These are phyloP conservation scores for Acropora yongei DNA, from an alignment of 64 coral and sea anemone genomes.

Conservation along the genomic window DNA sequence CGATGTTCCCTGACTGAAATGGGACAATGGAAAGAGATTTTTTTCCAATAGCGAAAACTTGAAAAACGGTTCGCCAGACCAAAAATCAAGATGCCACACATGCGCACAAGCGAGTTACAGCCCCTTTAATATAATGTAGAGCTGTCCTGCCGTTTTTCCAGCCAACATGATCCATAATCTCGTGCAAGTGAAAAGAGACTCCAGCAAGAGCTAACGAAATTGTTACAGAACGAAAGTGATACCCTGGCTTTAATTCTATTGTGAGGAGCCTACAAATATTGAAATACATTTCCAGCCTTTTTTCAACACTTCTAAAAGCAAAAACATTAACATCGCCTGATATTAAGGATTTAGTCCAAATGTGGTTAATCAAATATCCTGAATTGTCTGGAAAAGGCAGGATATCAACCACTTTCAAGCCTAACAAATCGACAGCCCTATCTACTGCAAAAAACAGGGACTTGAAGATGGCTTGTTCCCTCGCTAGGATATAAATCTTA, in stretches of 20 bases:
- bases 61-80: too few relatives aligned
- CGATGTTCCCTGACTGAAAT: too few relatives aligned
- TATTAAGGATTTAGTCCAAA: constrained; percentile 36
- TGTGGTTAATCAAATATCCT: constrained; percentile 40
- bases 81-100: too few relatives aligned
- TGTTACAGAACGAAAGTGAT: constrained; percentile 8
- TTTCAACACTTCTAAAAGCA: constrained; percentile 3
- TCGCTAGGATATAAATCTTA: constrained; percentile 19
- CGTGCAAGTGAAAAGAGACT: background rate
- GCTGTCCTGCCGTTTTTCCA: background rate
- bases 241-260: background rate
- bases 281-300: constrained; percentile 18
- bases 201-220: background rate
- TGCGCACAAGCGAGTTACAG: too few relatives aligned
- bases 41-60: too few relatives aligned
- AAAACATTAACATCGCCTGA: constrained; percentile 15
- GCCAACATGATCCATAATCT: background rate
- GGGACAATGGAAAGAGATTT: too few relatives aligned
- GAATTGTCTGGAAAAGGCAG: constrained; percentile 22
- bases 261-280: constrained; percentile 7
- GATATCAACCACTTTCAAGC: background rate
- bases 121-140: background rate
- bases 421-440: constrained; percentile 20
- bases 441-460: constrained; percentile 27
- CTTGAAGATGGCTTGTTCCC: constrained; percentile 24